Base-by-base conservation (phyloP, 2,888 invertebrate genomes). In the Acanthoscelides obtectus region DNA sequence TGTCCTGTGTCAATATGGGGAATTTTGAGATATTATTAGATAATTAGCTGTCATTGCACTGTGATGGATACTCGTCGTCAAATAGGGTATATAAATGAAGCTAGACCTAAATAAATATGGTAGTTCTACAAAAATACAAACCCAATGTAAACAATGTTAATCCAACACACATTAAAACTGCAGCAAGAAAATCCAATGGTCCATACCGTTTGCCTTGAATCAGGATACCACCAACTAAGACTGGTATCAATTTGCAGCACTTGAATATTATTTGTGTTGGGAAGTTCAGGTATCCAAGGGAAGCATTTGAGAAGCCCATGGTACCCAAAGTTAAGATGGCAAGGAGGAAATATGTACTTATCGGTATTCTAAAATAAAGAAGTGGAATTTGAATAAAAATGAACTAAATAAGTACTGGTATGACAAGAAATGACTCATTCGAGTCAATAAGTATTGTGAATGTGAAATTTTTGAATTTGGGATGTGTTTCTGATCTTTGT, bases 231-330 rank as follows among this genome's bases (percentile, higher is more conserved):
- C 98, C 98, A 74, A 97, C 90, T 83, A 99, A 90, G 0, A 98
- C 98, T 0, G 98, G 98, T 79, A 98, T 96, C 0, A 98, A 88
- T 84, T 99, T 99, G 85, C 98, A 99, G 84, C 97, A 97, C 85
- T 98, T 98, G 84, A 99, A 99, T 80, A 98, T 98, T 66, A 98
- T 92, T 88, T 97, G 97, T 0, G 98, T 98, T 0, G 98, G 98
- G 85, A 98, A 99, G 85, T 98, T 99, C 17, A 99, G 88, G 84
- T 96, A 97, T 69, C 95, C 97, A 17, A 98, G 88, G 0, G 98
- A 96, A 2, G 97, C 91, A 85, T 99, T 99, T 0, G 98, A 98
- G 75, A 98, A 89, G 0, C 97, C 96, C 96, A 99, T 98, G 1
- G 98, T 98, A 2, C 96, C 96, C 20, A 98, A 88, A 0, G 98